Evolutionary conservation across 1,140 invertebrate species (phyloP), one percentile per base, ranked within the genome.

Genomic region (Battus philenor): DNA sequence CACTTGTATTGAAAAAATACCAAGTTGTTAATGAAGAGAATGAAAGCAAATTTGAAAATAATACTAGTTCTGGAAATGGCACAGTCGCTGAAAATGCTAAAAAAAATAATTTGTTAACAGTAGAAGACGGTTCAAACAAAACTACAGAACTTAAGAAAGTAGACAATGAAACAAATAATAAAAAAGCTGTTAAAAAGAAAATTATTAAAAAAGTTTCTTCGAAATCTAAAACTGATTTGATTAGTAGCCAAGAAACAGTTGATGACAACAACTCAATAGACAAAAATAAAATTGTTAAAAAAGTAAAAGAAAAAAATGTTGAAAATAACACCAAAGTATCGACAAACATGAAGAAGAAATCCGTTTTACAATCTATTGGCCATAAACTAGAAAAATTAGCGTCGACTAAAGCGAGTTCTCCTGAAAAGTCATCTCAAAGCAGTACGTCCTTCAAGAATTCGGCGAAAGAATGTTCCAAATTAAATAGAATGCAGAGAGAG

Each of bases 371-470:
- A 58, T 87, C 90, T 0, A 88, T 91, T 50, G 90, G 90, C 6
- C 90, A 91, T 50, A 91, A 91, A 68, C 86, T 91, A 63, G 90
- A 91, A 65, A 91, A 90, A 67, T 84, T 91, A 11, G 74, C 63
- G 52, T 86, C 74, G 29, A 78, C 65, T 13, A 86, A 86, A 67
- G 78, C 76, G 16, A 82, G 62, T 47, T 80, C 82, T 12, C 79
- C 82, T 18, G 77, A 85, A 54, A 87, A 88, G 66, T 60, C 47
- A 8, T 22, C 41, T 29, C 59, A 84, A 31, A 75, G 48, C 44
- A 65, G 39, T 57, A 46, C 33, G 15, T 9, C 18, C 3, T 16
- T 50, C 12, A 59, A 39, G 41, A 68, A 68, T 9, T 29, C 29
- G 18, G 68, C 67, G 43, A 71, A 71, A 45, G 61, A 59, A 34